Evolutionary conservation across 2,888 invertebrate species (phyloP), one percentile per base, ranked within the genome.

Genomic region (Drosophila nr. perissopoda): DNA sequence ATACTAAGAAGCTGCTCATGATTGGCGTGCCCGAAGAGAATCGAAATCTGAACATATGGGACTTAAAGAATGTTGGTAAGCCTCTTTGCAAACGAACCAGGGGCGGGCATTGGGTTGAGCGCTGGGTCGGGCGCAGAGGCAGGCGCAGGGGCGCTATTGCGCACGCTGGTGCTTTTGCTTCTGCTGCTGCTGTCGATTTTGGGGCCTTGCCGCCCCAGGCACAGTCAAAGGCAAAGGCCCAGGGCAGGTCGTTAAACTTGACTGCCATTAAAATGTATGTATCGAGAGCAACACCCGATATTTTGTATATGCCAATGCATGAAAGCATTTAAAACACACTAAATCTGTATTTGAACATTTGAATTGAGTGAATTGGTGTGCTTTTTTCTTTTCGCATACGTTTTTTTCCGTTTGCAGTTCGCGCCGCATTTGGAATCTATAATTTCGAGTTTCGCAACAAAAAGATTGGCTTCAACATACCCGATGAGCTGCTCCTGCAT

Each of bases 381-480:
- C 33, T n/a, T 29, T 68, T 54, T 45, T 36, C 25, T 45, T 45
- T 45, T 45, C 8, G 45, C 25, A 25, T 45, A 45, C 16, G 54
- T 21, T 53, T n/a, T 42, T 60, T 40, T 67, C 56, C 53, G 21
- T 48, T 68, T 69, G 11, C 80, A 84, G 91, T 92, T 53, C 90
- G 88, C 45, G 91, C 91, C 61, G 90, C 91, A 54, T 92, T 92
- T 71, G 89, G 89, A 58, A 90, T 92, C 61, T 89, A 88, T 67
- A 91, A 90, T 74, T 92, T 89, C 60, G 88, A 91, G 73, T 92
- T 92, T 76, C 91, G 91, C 62, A 92, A 92, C 76, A 91, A 91
- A 74, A 92, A 91, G 72, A 92, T 92, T 73, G 92, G 92, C 67
- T 92, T 92, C 70, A 91, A 90, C 69, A 92, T 92, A 79, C 92